These are phyloP conservation scores for Cryptocephalus primarius DNA, from an alignment of 2,888 invertebrate genomes.

Conservation along the genomic window DNA sequence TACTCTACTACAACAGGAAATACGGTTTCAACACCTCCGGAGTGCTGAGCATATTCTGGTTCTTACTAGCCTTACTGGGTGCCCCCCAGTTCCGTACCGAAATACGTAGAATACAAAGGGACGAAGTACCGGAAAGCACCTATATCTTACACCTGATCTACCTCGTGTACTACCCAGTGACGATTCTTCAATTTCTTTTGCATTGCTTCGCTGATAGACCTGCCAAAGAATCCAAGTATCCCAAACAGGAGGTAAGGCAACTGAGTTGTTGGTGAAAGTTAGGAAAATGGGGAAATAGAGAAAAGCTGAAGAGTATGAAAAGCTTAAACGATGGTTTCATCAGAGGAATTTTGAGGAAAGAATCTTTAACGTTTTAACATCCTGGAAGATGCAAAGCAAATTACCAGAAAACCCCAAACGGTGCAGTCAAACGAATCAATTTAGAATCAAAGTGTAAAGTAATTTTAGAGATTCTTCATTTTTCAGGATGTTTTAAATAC, in stretches of 20 bases:
- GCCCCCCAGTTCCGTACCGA: constrained; percentile 14
- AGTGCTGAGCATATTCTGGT: constrained; percentile 45
- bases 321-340: no score
- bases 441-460: no score
- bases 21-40: constrained; percentile 46
- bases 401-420: no score
- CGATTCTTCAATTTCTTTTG: constrained; percentile 26
- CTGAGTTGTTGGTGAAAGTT: no score
- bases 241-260: constrained; percentile 9
- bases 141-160: constrained; percentile 21
- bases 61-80: constrained; percentile 37
- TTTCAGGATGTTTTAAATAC: no score
- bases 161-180: constrained; percentile 31
- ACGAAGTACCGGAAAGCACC: constrained; percentile 1
- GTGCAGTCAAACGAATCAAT: no score
- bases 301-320: no score
- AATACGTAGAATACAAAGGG: constrained; percentile 6
- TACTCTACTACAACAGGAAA: constrained; percentile 38
- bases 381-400: no score
- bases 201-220: constrained; percentile 32
- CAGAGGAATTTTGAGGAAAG: no score
- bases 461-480: no score
- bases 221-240: constrained; percentile 18
- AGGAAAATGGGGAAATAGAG: no score
- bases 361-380: no score